Evolutionary conservation across 1,140 invertebrate genomes (phyloP).

Genomic region (Formica selysi): DNA sequence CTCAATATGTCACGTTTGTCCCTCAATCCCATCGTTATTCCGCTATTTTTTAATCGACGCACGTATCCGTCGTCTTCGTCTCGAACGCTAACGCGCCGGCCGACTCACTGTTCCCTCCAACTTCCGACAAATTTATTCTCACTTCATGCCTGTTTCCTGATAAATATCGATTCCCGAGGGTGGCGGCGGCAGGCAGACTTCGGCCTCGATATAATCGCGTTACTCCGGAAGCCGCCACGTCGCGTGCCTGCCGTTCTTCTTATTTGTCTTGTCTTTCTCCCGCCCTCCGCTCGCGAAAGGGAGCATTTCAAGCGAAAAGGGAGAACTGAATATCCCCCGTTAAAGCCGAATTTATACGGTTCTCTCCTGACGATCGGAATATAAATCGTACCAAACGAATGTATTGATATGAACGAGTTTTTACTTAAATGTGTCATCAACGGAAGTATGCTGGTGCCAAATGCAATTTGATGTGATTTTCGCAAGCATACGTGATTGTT

Average conservation of each 20-base stretch:
- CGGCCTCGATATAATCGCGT: constrained; percentile 78
- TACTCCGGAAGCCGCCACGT: constrained; percentile 76
- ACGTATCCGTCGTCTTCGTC: constrained; percentile 36
- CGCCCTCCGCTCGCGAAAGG: constrained; percentile 34
- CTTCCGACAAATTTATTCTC: constrained; percentile 81
- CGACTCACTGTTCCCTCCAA: constrained; percentile 67
- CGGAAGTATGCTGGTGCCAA: not conserved
- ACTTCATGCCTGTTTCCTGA: constrained; percentile 61
- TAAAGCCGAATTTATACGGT: constrained; percentile 51
- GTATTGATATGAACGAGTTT: constrained; percentile 7
- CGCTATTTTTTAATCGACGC: constrained; percentile 56
- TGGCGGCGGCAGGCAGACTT: constrained; percentile 21
- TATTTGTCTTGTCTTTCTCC: constrained; percentile 72
- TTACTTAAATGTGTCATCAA: constrained; percentile 18
- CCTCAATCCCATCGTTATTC: constrained; percentile 56
- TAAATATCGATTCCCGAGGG: constrained; percentile 76
- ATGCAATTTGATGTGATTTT: not conserved
- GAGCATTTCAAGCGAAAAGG: constrained; percentile 42
- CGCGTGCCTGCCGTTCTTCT: constrained; percentile 67
- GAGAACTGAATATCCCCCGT: constrained; percentile 56
- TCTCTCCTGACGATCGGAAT: constrained; percentile 18
- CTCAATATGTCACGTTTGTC: not conserved
- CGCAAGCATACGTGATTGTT: not conserved
- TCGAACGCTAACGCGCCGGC: constrained; percentile 20
- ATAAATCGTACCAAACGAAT: not conserved